Conservation (phyloP, 2,888 invertebrate genomes). For the Pseudoips prasinana region DNA sequence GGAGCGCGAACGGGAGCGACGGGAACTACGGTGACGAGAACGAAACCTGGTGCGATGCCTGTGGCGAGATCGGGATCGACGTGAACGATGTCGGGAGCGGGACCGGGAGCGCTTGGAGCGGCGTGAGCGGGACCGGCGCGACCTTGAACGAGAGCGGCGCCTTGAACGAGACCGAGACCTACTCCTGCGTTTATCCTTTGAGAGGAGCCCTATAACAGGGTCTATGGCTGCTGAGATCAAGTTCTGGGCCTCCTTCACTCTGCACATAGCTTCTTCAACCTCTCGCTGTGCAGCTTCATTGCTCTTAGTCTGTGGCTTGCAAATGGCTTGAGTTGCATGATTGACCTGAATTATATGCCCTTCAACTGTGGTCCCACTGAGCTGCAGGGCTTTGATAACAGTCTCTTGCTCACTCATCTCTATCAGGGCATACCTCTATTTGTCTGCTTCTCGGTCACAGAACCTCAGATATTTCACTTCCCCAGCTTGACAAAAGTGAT, state of each 20-base stretch:
- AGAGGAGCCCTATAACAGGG: constrained; percentile 92
- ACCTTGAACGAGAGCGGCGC: constrained; percentile 84
- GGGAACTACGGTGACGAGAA: constrained; percentile 82
- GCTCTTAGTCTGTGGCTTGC: constrained; percentile 96
- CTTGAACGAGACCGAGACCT: constrained; percentile 80
- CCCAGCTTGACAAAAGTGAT: constrained; percentile 92
- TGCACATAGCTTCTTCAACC: constrained; percentile 98
- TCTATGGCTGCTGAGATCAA: constrained; percentile 97
- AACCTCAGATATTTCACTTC: constrained; percentile 97
- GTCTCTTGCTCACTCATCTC: constrained; percentile 97
- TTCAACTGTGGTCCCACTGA: constrained; percentile 90
- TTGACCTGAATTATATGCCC: constrained; percentile 84
- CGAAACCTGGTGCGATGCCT: constrained; percentile 80
- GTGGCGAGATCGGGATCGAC: constrained; percentile 82
- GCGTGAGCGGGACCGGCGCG: constrained; percentile 83
- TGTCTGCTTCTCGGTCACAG: constrained; percentile 91
- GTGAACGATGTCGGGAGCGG: constrained; percentile 82
- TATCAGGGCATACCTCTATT: constrained; percentile 90
- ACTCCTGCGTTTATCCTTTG: constrained; percentile 89
- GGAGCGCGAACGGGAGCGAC: constrained; percentile 75
- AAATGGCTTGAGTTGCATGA: constrained; percentile 95
- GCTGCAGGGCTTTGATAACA: constrained; percentile 91
- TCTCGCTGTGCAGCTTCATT: constrained; percentile 97
- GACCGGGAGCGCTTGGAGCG: constrained; percentile 80
- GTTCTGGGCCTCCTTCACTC: constrained; percentile 97